Base-by-base conservation (phyloP, 92 coral and sea anemone genomes). In the Isaurus tuberculatus region DNA sequence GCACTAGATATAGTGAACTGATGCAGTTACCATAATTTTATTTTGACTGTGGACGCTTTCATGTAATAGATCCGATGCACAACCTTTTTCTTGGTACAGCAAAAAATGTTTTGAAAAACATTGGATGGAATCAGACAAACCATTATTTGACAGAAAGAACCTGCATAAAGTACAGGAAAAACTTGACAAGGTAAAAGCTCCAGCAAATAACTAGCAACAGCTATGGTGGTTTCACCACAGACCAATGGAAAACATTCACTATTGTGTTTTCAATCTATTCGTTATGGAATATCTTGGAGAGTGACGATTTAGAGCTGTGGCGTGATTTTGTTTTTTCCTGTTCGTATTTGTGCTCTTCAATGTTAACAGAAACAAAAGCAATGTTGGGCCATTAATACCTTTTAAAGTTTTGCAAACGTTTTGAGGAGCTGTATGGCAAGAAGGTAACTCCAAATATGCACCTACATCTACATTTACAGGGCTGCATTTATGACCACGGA, bases 31-130 rank as follows among this genome's bases (percentile, higher is more conserved):
- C 92, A n/a, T n/a, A n/a, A n/a, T n/a, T n/a, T 9, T 89, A 89
- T 70, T 85, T 89, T 73, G 80, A 89, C 40, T 86, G 88, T 86
- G 92, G 86, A 0, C n/a, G 92, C 2, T 90, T 86, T 64, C 90
- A 79, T 30, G 20, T 78, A 3, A 78, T 79, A 17, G 72, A 79
- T 34, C 85, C 85, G n/a, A n/a, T n/a, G n/a, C n/a, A n/a, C n/a
- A n/a, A n/a, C n/a, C n/a, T n/a, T n/a, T n/a, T n/a, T n/a, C 43
- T 49, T 7, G 89, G 89, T 8, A 78, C 85, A 0, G 89, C 89
- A 7, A 85, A 85, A 26, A 73, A 65, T 33, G 42, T 79, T 16
- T 64, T 85, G 89, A 79, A 79, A 30, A 80, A 79, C 16, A 78
- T 33, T 85, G 89, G 89, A 25, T 85, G 15, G 74, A 79, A 11